Evolutionary conservation across 2,113 vertebrate species (phyloP).

Genomic region (Polypterus bichir): DNA sequence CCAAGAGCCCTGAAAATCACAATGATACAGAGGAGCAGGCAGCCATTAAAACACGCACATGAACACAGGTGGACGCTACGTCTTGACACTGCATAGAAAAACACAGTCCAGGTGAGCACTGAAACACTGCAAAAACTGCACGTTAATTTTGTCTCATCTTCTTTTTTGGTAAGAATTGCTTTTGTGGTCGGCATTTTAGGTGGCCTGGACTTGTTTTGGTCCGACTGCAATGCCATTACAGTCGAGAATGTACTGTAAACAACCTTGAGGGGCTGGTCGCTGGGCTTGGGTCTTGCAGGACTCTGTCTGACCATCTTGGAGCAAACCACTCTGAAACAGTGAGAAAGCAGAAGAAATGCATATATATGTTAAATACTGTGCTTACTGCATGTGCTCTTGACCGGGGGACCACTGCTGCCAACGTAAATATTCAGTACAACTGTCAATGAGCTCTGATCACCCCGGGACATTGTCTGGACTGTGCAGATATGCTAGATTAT

Average conservation of each 20-base stretch:
- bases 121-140: conserved; percentile 48
- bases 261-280: conserved; percentile 91
- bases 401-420: too few species aligned
- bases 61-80: conserved; percentile 57
- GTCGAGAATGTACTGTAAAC: conserved; percentile 85
- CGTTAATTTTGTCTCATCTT: conserved; percentile 33
- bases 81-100: conserved; percentile 83
- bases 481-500: too few species aligned
- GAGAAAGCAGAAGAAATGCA: too few species aligned
- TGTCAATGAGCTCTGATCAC: too few species aligned
- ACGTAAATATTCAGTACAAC: too few species aligned
- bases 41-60: conserved; percentile 75
- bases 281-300: conserved; percentile 73
- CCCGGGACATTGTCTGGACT: too few species aligned
- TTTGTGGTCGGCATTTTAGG: conserved; percentile 56
- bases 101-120: conserved; percentile 72
- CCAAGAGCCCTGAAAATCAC: conserved; percentile 71
- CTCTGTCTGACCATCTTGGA: conserved; percentile 68
- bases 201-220: conserved; percentile 77
- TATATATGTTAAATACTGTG: too few species aligned
- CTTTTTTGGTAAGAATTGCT: conserved; percentile 51
- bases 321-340: conserved; percentile 67
- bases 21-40: conserved; percentile 66
- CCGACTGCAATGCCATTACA: conserved; percentile 76
- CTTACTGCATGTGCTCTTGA: too few species aligned